These are phyloP conservation scores for Globodera ellingtonae DNA, from an alignment of 1,140 invertebrate genomes.

Conservation along the genomic window DNA sequence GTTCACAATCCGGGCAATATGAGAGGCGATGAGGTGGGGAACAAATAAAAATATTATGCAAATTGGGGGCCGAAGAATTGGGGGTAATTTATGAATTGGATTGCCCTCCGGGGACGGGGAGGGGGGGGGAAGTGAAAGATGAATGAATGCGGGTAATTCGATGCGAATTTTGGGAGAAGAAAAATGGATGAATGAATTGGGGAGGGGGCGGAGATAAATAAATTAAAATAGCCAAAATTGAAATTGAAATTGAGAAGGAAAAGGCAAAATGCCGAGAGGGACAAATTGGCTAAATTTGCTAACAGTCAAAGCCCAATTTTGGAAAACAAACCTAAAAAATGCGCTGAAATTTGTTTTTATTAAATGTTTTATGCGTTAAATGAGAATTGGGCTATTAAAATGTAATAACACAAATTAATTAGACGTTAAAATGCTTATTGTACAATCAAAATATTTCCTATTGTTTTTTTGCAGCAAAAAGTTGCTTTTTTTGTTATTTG, in stretches of 20 bases:
- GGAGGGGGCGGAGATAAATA: constrained; percentile 12
- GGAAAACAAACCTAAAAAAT: background rate
- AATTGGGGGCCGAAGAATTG: background rate
- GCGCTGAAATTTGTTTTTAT: background rate
- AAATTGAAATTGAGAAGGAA: constrained; percentile 34
- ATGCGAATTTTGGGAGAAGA: constrained; percentile 9
- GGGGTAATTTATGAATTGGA: constrained; percentile 6
- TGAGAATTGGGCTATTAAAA: too few relatives aligned
- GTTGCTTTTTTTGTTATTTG: too few relatives aligned
- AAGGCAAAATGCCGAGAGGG: background rate
- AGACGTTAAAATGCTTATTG: too few relatives aligned
- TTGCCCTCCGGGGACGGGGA: background rate
- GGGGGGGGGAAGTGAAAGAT: background rate
- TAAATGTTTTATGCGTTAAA: too few relatives aligned
- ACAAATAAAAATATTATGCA: constrained; percentile 19
- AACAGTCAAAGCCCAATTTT: background rate
- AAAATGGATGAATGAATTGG: constrained; percentile 20
- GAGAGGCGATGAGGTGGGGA: background rate
- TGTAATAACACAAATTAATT: too few relatives aligned
- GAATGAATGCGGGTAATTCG: constrained; percentile 21
- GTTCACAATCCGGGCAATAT: constrained; percentile 1
- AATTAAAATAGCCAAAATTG: constrained; percentile 31
- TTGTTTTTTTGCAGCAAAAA: too few relatives aligned
- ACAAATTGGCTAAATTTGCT: background rate
- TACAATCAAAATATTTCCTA: too few relatives aligned